Percentiles rank a stretch among this genome's conserved stretches.
These are phyloP conservation scores for Gymnarchus niloticus DNA, from an alignment of 2,113 vertebrate species.

Conservation along the genomic window DNA sequence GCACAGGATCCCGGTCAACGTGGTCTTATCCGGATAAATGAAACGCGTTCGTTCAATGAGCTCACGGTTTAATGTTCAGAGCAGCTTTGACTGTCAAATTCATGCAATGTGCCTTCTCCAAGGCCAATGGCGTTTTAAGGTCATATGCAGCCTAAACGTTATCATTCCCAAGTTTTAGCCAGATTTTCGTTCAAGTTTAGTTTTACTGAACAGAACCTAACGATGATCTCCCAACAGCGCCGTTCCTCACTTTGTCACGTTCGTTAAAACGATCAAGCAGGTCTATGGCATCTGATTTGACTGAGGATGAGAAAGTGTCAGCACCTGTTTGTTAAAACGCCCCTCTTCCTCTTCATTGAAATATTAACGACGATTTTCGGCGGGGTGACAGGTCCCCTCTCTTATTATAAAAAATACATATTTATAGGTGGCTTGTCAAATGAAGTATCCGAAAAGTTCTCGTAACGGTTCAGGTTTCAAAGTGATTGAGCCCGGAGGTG, in stretches of 20 bases:
- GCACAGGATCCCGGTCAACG: not conserved
- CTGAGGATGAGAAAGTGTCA: not conserved
- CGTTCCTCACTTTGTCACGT: not conserved
- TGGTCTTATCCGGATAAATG: not conserved
- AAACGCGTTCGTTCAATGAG: not conserved
- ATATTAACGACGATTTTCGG: too few species aligned
- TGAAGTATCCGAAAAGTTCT: not conserved
- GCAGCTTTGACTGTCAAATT: not conserved
- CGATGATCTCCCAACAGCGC: not conserved
- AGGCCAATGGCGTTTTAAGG: not conserved
- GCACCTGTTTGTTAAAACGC: not conserved
- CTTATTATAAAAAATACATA: slow-evolving; percentile 1
- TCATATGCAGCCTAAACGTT: not conserved
- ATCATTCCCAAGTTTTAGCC: not conserved
- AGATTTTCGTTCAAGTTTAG: not conserved
- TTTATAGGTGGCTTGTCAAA: slow-evolving; percentile 8
- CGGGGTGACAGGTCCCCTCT: not conserved
- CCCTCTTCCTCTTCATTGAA: not conserved
- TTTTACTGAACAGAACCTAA: not conserved
- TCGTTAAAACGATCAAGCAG: too few species aligned
- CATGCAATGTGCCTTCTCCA: not conserved
- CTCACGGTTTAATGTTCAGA: not conserved
- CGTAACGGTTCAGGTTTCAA: not conserved
- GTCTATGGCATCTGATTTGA: too few species aligned
- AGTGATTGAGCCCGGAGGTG: slow-evolving; percentile 12